These are phyloP conservation scores for Pogonocichla stellata DNA, from an alignment of 2,113 vertebrate genomes.

Conservation along the genomic window DNA sequence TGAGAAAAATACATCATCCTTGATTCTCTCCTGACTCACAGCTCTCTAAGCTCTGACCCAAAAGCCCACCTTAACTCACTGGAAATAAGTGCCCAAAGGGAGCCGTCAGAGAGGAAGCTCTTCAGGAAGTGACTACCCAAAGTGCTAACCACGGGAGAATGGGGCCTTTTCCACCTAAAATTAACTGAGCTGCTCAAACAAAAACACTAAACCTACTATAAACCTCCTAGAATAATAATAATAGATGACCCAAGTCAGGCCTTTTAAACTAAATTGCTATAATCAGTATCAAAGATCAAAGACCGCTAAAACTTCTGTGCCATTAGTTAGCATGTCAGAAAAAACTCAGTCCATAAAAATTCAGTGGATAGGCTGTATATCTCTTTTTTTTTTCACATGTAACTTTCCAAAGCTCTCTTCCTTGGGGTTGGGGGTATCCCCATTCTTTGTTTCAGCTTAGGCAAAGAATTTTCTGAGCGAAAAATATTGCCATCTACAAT, in stretches of 20 bases:
- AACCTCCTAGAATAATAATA: neutral
- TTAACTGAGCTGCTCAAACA: neutral
- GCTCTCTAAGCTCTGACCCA: conserved; percentile 22
- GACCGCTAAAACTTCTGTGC: neutral
- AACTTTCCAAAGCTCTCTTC: neutral
- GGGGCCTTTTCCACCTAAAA: conserved; percentile 26
- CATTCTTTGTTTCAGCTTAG: neutral
- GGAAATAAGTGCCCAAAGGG: conserved; percentile 8
- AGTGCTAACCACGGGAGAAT: neutral
- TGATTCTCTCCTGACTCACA: conserved; percentile 36
- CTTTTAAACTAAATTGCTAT: neutral
- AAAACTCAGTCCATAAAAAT: neutral
- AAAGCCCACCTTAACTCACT: conserved; percentile 29
- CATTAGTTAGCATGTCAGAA: neutral
- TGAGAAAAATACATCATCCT: conserved; percentile 42
- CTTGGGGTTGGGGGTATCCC: neutral
- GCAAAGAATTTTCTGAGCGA: neutral
- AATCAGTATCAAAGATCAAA: conserved; percentile 30
- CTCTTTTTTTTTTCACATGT: neutral
- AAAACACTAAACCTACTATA: neutral
- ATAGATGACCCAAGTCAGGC: neutral
- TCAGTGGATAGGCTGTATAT: neutral
- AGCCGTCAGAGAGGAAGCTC: neutral
- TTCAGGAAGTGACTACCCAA: neutral
- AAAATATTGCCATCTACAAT: neutral